phyloP scores from a whole-genome alignment of 1,140 invertebrate species.

The Drosophila sucinea region DNA sequence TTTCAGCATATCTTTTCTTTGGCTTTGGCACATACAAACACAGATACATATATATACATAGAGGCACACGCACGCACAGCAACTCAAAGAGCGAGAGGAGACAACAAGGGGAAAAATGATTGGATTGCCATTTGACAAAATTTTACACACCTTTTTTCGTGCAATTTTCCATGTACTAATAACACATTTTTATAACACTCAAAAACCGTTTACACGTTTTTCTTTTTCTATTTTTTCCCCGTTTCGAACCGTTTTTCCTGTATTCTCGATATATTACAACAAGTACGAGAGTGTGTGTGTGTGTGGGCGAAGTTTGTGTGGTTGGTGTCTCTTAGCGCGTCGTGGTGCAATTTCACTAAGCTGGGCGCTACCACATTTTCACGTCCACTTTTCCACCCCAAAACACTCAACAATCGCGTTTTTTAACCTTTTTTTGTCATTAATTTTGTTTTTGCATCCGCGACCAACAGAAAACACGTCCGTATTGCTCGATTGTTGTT shows the following conservation, averaged over 20 bases:
- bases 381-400: conserved; percentile 39
- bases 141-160: conserved; percentile 62
- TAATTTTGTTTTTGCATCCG: conserved; percentile 3
- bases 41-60: conserved; percentile 34
- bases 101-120: not conserved
- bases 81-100: conserved; percentile 17
- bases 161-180: conserved; percentile 51
- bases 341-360: not conserved
- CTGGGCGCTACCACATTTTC: conserved; percentile 35
- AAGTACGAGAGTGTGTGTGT: not conserved
- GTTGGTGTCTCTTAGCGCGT: not conserved
- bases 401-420: conserved; percentile 9
- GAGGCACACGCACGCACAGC: conserved; percentile 18
- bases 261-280: conserved; percentile 2
- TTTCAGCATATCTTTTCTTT: conserved; percentile 75
- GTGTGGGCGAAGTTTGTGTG: conserved; percentile 7
- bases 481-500: conserved; percentile 8
- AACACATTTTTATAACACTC: conserved; percentile 56
- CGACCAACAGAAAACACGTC: conserved; percentile 3
- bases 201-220: not conserved
- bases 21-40: conserved; percentile 52
- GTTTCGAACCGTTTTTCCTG: conserved; percentile 5
- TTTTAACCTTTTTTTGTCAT: conserved; percentile 5
- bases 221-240: not conserved
- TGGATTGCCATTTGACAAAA: conserved; percentile 21